These are phyloP conservation scores for Caenorhabditis remanei DNA, from an alignment of 1,140 invertebrate species.

Conservation along the genomic window DNA sequence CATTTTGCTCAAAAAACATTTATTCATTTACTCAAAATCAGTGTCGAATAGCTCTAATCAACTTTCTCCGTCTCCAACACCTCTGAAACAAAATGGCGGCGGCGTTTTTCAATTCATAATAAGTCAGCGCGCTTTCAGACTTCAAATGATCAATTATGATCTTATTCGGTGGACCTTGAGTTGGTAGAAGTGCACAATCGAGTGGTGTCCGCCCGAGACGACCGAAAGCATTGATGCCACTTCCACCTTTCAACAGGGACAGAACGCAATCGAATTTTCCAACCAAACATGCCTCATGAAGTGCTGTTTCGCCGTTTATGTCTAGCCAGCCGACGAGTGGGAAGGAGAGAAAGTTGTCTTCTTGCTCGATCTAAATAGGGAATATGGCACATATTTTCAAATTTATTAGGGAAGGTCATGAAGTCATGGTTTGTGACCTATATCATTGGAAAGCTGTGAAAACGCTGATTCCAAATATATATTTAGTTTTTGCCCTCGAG, in stretches of 20 bases:
- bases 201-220: slow-evolving; percentile 38
- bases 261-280: slow-evolving; percentile 59
- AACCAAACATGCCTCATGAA: slow-evolving; percentile 38
- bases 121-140: neutral
- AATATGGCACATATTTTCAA: neutral
- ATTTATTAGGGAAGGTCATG: too few species aligned
- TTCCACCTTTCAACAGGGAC: slow-evolving; percentile 13
- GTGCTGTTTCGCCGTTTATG: slow-evolving; percentile 45
- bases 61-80: neutral
- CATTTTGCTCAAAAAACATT: too few species aligned
- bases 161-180: neutral
- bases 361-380: slow-evolving; percentile 49
- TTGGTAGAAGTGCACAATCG: slow-evolving; percentile 24
- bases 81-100: neutral
- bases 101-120: neutral
- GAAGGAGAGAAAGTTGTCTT: slow-evolving; percentile 25
- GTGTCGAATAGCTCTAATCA: too few species aligned
- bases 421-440: too few species aligned
- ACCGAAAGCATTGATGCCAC: slow-evolving; percentile 47
- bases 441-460: too few species aligned
- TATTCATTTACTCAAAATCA: too few species aligned
- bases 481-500: too few species aligned
- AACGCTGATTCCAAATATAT: too few species aligned
- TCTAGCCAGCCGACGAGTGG: slow-evolving; percentile 57
- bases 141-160: neutral